phyloP scores from a whole-genome alignment of 2,113 vertebrate genomes.

The Gulo gulo region DNA sequence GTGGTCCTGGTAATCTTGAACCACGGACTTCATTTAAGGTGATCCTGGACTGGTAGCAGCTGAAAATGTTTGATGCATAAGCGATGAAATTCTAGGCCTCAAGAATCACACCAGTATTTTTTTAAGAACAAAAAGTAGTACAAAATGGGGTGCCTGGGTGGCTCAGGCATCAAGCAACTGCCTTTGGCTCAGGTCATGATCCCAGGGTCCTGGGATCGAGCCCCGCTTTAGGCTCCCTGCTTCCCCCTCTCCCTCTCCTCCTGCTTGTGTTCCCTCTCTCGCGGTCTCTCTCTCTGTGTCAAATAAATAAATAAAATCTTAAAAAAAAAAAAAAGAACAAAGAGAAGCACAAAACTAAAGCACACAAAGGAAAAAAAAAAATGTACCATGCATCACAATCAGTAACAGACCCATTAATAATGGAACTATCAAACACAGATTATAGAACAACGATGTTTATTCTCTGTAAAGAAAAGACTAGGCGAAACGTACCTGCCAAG shows the following conservation, averaged over 20 bases:
- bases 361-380: neutral
- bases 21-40: neutral
- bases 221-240: too few relatives aligned
- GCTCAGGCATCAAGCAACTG: too few relatives aligned
- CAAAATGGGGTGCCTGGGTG: neutral
- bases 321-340: neutral
- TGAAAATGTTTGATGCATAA: neutral
- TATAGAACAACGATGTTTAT: neutral
- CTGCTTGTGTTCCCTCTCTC: too few relatives aligned
- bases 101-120: neutral
- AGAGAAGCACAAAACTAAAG: neutral
- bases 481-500: neutral
- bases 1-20: neutral
- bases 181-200: too few relatives aligned
- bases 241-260: too few relatives aligned
- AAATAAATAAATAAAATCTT: too few relatives aligned
- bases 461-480: constrained; percentile 10
- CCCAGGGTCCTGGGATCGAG: too few relatives aligned
- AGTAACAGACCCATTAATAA: neutral
- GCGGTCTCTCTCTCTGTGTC: too few relatives aligned
- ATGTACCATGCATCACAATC: neutral
- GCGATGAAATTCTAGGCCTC: neutral
- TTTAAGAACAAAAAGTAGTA: neutral
- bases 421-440: neutral
- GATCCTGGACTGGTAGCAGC: neutral